Conservation (phyloP, 2,113 vertebrate species). For the Callipepla californica region DNA sequence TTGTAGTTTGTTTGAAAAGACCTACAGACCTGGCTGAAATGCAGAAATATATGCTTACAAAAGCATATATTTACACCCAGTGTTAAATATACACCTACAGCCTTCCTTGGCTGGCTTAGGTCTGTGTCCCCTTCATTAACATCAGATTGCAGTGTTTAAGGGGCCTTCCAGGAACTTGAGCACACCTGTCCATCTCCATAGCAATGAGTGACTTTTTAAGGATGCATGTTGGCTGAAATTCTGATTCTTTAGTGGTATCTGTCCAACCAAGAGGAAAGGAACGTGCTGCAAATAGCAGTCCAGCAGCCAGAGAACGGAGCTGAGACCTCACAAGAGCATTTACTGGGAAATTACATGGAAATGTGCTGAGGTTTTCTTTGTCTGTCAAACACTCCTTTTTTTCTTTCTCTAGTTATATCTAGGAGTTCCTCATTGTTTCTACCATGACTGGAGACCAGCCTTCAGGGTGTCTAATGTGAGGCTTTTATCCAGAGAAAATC, state of each 20-base stretch:
- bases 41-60: not conserved
- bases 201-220: not conserved
- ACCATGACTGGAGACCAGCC: not conserved
- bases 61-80: not conserved
- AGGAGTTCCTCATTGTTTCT: not conserved
- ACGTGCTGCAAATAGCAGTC: not conserved
- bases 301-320: fast-evolving
- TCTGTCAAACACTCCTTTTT: not conserved
- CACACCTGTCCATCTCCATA: not conserved
- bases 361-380: not conserved
- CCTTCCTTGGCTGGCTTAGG: not conserved
- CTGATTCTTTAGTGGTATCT: not conserved
- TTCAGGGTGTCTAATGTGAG: fast-evolving
- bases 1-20: not conserved
- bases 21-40: not conserved
- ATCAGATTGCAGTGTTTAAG: fast-evolving
- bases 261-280: not conserved
- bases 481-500: not conserved
- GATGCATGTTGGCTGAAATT: not conserved
- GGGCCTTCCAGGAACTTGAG: not conserved
- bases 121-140: fast-evolving
- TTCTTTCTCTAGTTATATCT: not conserved
- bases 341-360: not conserved
- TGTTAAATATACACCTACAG: not conserved
- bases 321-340: not conserved